phyloP scores from a whole-genome alignment of 2,797 vertebrate genomes.

The Myotis myotis region DNA sequence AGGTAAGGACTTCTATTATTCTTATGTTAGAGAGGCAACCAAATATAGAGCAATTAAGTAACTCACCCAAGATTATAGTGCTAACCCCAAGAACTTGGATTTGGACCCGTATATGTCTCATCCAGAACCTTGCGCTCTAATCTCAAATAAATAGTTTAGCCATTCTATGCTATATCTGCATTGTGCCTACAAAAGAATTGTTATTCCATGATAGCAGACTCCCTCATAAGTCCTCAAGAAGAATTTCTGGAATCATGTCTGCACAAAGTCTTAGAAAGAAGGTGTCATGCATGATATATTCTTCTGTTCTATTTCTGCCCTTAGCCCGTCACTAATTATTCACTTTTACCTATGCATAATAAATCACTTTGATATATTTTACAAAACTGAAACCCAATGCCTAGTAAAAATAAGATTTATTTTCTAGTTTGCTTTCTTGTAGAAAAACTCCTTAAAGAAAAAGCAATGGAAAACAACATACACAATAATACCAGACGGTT shows the following conservation, averaged over 20 bases:
- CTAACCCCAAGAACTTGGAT: not conserved
- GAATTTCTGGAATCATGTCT: not conserved
- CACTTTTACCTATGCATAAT: constrained; percentile 38
- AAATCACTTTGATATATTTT: constrained; percentile 13
- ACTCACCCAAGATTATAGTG: not conserved
- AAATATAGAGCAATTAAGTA: not conserved
- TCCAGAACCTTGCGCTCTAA: not conserved
- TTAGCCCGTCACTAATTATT: constrained; percentile 17
- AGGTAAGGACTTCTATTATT: not conserved
- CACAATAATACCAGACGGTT: constrained; percentile 60
- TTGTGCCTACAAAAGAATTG: not conserved
- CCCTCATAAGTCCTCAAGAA: not conserved
- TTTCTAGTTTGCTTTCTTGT: constrained; percentile 57
- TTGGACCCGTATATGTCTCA: not conserved
- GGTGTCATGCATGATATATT: not conserved
- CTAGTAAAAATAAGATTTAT: constrained; percentile 35
- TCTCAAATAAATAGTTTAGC: constrained; percentile 1
- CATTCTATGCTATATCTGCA: not conserved
- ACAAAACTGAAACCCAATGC: not conserved
- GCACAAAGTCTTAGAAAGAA: not conserved
- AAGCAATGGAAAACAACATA: constrained; percentile 62
- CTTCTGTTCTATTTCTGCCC: not conserved
- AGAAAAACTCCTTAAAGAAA: constrained; percentile 66
- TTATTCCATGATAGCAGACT: not conserved
- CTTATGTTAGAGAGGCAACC: not conserved